Conservation (phyloP, 2,797 vertebrate species). For the Esox masquinongy region DNA sequence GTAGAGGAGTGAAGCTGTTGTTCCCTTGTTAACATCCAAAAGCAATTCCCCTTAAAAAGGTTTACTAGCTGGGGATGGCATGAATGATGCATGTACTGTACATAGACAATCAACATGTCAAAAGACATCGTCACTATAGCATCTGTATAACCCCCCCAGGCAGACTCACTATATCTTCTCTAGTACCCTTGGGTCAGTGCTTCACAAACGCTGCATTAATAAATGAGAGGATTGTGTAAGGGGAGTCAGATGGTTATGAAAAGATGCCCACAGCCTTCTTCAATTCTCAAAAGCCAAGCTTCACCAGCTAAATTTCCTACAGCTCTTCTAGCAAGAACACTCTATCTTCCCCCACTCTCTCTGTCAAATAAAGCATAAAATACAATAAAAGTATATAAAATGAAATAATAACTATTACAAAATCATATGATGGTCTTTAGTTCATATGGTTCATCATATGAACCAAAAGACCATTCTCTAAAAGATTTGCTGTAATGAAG, state of each 20-base stretch:
- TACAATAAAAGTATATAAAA: too few species aligned
- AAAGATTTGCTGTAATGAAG: constrained; percentile 50
- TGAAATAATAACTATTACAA: not conserved
- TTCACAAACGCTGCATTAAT: not conserved
- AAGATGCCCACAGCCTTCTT: not conserved
- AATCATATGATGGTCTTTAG: too few species aligned
- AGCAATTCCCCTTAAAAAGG: too few species aligned
- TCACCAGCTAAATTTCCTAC: not conserved
- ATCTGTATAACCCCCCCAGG: not conserved
- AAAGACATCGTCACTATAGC: not conserved
- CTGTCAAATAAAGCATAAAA: too few species aligned
- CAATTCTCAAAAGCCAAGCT: constrained; percentile 1
- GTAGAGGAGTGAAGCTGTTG: too few species aligned
- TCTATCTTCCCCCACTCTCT: not conserved
- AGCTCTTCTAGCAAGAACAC: not conserved
- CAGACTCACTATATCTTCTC: not conserved
- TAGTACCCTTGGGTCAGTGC: not conserved
- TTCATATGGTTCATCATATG: constrained; percentile 47
- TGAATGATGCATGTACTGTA: not conserved
- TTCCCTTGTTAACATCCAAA: too few species aligned
- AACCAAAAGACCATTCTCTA: constrained; percentile 34
- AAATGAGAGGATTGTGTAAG: not conserved
- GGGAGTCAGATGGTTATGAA: not conserved
- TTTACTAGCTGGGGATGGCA: too few species aligned
- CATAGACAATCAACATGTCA: not conserved